Evolutionary conservation across 2,888 invertebrate genomes (phyloP).

Genomic region (Drosophila formosana): DNA sequence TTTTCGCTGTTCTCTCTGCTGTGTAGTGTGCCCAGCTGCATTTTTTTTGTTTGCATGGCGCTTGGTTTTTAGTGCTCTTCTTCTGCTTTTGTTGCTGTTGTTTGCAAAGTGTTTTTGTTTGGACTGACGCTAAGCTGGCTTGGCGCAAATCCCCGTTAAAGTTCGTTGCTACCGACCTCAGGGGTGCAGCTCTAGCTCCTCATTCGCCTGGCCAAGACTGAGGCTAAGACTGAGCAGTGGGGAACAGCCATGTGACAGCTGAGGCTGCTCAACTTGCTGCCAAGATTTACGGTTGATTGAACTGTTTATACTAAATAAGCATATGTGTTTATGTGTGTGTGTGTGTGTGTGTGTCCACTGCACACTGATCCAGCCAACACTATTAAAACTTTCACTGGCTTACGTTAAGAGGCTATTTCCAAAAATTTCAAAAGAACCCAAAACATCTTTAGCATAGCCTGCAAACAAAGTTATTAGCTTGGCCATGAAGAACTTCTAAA

Average conservation of each 20-base stretch:
- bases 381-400: conserved; percentile 17
- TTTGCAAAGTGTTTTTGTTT: conserved; percentile 61
- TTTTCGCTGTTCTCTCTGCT: conserved; percentile 8
- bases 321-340: neutral
- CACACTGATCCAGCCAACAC: conserved; percentile 11
- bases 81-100: conserved; percentile 34
- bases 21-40: conserved; percentile 52
- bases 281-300: conserved; percentile 60
- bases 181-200: conserved; percentile 13
- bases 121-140: conserved; percentile 63
- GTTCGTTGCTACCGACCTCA: conserved; percentile 57
- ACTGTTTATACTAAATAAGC: conserved; percentile 30
- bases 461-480: neutral
- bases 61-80: neutral
- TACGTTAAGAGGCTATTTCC: conserved; percentile 10
- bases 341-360: conserved; percentile 1
- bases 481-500: no score
- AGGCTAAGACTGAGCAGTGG: no score
- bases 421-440: neutral
- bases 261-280: conserved; percentile 54
- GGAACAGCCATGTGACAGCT: conserved; percentile 33
- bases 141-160: conserved; percentile 64
- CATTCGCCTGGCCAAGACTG: no score
- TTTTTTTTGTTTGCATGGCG: conserved; percentile 34
- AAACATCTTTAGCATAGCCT: neutral